Evolutionary conservation across 2,113 vertebrate species (phyloP).

Genomic region (Oostethus manadensis): DNA sequence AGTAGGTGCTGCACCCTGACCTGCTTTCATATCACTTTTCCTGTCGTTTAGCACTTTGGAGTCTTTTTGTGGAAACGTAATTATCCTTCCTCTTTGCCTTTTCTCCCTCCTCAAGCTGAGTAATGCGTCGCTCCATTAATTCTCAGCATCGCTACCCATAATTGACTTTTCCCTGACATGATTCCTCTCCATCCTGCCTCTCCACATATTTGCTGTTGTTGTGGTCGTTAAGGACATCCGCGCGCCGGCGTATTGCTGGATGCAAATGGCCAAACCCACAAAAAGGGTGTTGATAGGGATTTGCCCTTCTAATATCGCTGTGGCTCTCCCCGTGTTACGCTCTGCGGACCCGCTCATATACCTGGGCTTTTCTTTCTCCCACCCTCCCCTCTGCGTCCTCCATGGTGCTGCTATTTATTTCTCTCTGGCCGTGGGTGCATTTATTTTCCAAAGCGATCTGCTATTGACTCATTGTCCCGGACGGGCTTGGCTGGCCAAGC

Average conservation of each 20-base stretch:
- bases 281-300: slow-evolving; percentile 32
- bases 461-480: slow-evolving; percentile 71
- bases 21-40: slow-evolving; percentile 12
- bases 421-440: slow-evolving; percentile 71
- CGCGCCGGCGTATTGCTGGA: slow-evolving; percentile 27
- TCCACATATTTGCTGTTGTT: slow-evolving; percentile 53
- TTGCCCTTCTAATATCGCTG: slow-evolving; percentile 63
- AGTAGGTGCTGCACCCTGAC: slow-evolving; percentile 4
- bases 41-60: slow-evolving; percentile 60
- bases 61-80: slow-evolving; percentile 71
- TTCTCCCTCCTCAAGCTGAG: slow-evolving; percentile 70
- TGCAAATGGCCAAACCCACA: slow-evolving; percentile 39
- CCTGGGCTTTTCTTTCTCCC: slow-evolving; percentile 66
- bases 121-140: slow-evolving; percentile 76
- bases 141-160: slow-evolving; percentile 69
- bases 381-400: slow-evolving; percentile 31
- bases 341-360: slow-evolving; percentile 69
- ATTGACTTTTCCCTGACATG: slow-evolving; percentile 79
- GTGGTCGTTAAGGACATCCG: slow-evolving; percentile 47
- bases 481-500: slow-evolving; percentile 67
- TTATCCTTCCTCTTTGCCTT: slow-evolving; percentile 62
- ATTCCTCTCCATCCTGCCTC: slow-evolving; percentile 67
- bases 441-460: slow-evolving; percentile 70
- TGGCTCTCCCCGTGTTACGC: slow-evolving; percentile 72
- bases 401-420: slow-evolving; percentile 74